phyloP scores from a whole-genome alignment of 2,888 invertebrate genomes.

The Ormyrus nitidulus region DNA sequence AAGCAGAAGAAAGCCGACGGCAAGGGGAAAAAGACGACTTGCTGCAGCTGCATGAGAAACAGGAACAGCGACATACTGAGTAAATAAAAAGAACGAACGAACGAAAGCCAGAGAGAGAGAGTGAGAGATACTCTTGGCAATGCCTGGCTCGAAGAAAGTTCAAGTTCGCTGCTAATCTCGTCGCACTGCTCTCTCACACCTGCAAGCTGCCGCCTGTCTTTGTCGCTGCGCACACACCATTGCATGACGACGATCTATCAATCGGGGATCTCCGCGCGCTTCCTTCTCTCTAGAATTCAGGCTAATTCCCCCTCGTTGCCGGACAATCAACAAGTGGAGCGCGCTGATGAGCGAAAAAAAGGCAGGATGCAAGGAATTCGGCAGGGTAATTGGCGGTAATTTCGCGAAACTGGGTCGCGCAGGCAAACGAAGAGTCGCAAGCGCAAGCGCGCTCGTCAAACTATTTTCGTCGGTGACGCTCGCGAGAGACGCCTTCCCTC shows the following conservation, averaged over 20 bases:
- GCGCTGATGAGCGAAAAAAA: conserved; percentile 1
- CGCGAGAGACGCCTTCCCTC: neutral
- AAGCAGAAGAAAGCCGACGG: conserved; percentile 7
- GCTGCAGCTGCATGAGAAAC: conserved; percentile 72
- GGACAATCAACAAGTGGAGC: conserved; percentile 14
- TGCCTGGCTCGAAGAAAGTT: conserved; percentile 38
- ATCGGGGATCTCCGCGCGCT: neutral
- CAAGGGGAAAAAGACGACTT: conserved; percentile 68
- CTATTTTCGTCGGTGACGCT: conserved; percentile 69
- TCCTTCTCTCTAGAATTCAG: neutral
- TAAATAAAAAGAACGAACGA: conserved; percentile 45
- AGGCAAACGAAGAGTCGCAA: conserved; percentile 54
- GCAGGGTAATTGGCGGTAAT: conserved; percentile 46
- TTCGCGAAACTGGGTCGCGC: conserved; percentile 55
- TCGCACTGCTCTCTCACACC: neutral
- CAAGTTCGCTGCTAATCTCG: conserved; percentile 50
- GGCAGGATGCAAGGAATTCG: neutral
- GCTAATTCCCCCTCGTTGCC: neutral
- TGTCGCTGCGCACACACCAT: neutral
- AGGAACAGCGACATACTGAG: conserved; percentile 74
- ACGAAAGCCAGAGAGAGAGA: neutral
- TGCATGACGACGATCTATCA: neutral
- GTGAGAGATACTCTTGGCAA: conserved; percentile 37
- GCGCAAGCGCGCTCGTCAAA: conserved; percentile 57
- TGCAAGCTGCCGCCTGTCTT: neutral